Evolutionary conservation across 2,888 invertebrate species (phyloP), one percentile per base, ranked within the genome.

Genomic region (Acleris laterana): DNA sequence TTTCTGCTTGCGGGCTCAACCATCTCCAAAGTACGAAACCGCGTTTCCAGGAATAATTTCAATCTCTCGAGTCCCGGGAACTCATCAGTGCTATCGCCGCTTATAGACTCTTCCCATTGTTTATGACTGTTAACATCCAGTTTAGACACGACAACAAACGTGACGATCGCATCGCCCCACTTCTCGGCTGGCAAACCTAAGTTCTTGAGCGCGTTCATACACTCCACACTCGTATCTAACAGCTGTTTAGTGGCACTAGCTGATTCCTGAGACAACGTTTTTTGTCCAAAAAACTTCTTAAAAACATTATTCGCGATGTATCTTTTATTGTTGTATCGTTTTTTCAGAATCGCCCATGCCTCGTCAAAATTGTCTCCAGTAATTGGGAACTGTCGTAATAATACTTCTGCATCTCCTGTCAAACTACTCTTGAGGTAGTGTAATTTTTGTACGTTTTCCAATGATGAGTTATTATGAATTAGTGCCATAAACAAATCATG

Each of bases 1-100:
- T 7, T 50, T 38, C 42, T 59, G 19, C 9, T 59, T 16, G 49
- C 38, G 16, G 59, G 59, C 32, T 59, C 59, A 6, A 59, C 20
- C 59, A 59, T 59, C 22, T 59, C 59, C 19, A 59, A 32, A 7
- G 59, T 59, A 1, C 59, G 20, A 38, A 59, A 59, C 20, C 59
- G 38, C 3, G 16, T 59, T 22, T 59, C 59, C 38, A 59, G 20
- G 32, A 59, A 59, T 19, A 1, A 6, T 28, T 49, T 59, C 20
- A 59, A 20, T 20, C 16, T 32, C 5, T 59, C 50, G 19, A 59
- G 22, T 9, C 9, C 17, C 32, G 59, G 59, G 20, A 59, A 20
- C 5, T 50, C 38, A 7, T 59, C 38, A 17, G 48, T 13, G 0
- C 9, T 13, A 50, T 59, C 59, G 11, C 38, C n/a, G n/a, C 59